Evolutionary conservation across 1,140 invertebrate species (phyloP), one percentile per base, ranked within the genome.

Genomic region (Drosophila nannoptera): DNA sequence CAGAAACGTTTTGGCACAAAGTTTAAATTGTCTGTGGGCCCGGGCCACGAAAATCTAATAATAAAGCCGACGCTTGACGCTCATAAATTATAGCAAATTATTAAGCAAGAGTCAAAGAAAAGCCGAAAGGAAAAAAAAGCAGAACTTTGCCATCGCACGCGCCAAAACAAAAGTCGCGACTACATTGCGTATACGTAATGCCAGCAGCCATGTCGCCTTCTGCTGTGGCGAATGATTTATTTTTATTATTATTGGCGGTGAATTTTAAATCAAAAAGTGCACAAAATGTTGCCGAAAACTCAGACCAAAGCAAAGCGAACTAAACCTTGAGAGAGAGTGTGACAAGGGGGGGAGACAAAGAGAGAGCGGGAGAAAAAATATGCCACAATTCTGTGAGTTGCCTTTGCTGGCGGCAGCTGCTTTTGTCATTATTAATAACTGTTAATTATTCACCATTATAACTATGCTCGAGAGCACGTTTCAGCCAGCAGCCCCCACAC

Each of bases 341-440:
- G 22, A 2, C 14, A 32, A 32, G 29, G 5, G 16, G 9, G 12
- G 4, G 11, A 7, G 16, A 22, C 22, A 22, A 3, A 22, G 22
- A 22, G 22, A 22, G 9, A 31, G 22, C 16, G 5, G 48, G 14
- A 9, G 32, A 64, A 77, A 77, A 80, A 81, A 54, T 70, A 64
- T 69, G 74, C 78, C 71, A 83, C 63, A 63, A 62, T 78, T 69
- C 67, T 78, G 78, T 75, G 63, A 68, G 78, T 63, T 67, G 74
- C 65, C 63, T 70, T 74, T 45, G 55, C 22, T 22, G 22, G 70
- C 61, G 74, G 68, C 83, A 87, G 83, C 83, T 87, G 83, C 73
- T 80, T 83, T 87, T 87, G 83, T 87, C 83, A 83, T 87, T 87
- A 87, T 87, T 87, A 87, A 87, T 87, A 87, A 83, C 83, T 87